Evolutionary conservation across 2,888 invertebrate species (phyloP).

Genomic region (Brachyptera putata): DNA sequence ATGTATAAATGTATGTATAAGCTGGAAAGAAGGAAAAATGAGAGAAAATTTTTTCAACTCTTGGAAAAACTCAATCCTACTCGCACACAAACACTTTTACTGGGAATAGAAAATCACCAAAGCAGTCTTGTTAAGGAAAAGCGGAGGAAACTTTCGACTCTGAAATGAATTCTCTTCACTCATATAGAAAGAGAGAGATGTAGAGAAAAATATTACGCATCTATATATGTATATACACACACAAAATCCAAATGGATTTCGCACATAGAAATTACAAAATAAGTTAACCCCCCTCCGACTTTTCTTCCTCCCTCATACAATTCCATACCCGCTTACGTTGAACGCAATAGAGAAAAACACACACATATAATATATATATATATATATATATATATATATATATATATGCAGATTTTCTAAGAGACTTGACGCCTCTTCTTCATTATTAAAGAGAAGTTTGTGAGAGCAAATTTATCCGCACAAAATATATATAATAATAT

Average conservation of each 20-base stretch:
- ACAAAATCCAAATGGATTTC: constrained; percentile 5
- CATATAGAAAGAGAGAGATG: background rate
- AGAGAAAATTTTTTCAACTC: too few species aligned
- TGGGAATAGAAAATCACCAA: background rate
- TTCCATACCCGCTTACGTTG: too few species aligned
- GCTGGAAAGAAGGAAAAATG: too few species aligned
- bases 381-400: too few species aligned
- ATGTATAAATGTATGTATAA: too few species aligned
- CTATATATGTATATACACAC: background rate
- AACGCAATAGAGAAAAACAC: too few species aligned
- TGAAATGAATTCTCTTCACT: constrained; percentile 7
- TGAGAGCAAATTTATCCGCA: constrained; percentile 3
- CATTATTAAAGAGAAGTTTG: background rate
- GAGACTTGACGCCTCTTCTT: constrained; percentile 2
- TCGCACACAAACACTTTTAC: background rate
- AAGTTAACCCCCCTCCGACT: background rate
- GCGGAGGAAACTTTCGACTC: constrained; percentile 6
- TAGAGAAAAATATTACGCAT: background rate
- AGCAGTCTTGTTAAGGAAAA: background rate
- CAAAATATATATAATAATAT: constrained; percentile 9
- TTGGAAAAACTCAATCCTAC: background rate
- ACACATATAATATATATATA: too few species aligned
- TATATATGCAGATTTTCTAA: too few species aligned
- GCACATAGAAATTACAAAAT: constrained; percentile 6
- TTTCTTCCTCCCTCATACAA: background rate